A percentile compares a stretch with the other conserved stretches of the same genome.
Conservation (phyloP, 2,113 vertebrate genomes). For the Mola mola region DNA sequence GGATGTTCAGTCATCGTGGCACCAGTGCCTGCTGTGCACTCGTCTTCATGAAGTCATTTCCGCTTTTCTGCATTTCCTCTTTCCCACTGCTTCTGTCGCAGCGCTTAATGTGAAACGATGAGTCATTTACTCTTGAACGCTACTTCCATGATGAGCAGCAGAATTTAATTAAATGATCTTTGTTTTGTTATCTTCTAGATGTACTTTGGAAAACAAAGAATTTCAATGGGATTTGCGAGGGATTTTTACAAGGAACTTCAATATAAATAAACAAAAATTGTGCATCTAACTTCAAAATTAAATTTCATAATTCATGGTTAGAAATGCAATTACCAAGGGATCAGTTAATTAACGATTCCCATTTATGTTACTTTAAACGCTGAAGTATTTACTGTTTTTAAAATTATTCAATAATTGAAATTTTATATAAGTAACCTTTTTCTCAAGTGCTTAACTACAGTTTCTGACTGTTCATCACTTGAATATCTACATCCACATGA, state of each 20-base stretch:
- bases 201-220: no score
- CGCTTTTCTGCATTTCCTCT: background rate
- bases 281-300: no score
- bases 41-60: constrained; percentile 12
- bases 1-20: constrained; percentile 44
- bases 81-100: background rate
- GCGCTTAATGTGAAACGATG: background rate
- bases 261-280: no score
- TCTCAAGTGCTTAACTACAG: background rate
- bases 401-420: background rate
- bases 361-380: background rate
- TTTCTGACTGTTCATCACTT: background rate
- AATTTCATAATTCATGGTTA: background rate
- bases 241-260: no score
- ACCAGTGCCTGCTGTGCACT: background rate
- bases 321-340: background rate
- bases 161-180: background rate
- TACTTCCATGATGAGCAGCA: background rate
- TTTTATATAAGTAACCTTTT: background rate
- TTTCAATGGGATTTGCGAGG: no score
- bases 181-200: no score
- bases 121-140: background rate
- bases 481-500: background rate
- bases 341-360: background rate
- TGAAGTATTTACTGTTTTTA: background rate